These are phyloP conservation scores for Tyto alba DNA, from an alignment of 2,113 vertebrate genomes.

Conservation along the genomic window DNA sequence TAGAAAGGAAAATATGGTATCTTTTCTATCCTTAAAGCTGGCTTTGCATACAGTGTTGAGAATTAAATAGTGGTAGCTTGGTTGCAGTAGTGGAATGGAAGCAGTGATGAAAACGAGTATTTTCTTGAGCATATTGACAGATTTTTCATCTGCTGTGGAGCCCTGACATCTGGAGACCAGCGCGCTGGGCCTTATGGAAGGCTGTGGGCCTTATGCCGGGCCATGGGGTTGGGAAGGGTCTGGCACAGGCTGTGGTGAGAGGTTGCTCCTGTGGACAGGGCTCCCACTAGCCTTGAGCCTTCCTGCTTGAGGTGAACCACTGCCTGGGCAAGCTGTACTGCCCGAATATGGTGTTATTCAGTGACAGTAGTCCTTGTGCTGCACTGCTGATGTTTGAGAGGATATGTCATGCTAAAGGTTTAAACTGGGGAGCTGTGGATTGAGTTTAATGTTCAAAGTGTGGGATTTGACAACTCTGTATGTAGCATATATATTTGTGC, in stretches of 20 bases:
- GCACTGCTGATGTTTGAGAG: background rate
- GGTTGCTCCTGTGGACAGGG: background rate
- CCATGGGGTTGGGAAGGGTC: rapidly evolving
- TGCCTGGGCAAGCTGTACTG: background rate
- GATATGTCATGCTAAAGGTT: background rate
- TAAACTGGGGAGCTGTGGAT: background rate
- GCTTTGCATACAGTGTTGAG: background rate
- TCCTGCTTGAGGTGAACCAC: background rate
- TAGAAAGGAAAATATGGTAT: background rate
- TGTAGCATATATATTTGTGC: background rate
- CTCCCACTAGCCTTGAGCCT: background rate
- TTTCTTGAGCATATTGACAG: background rate
- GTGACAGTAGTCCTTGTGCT: background rate
- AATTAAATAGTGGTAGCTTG: background rate
- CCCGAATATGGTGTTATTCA: rapidly evolving
- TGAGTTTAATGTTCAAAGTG: background rate
- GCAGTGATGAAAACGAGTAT: rapidly evolving
- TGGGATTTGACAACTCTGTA: background rate
- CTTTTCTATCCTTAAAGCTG: background rate
- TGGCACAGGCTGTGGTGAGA: background rate
- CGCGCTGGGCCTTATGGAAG: background rate
- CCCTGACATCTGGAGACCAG: background rate
- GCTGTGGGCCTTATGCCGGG: background rate
- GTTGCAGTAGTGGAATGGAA: background rate
- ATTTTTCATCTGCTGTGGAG: background rate